phyloP scores from a whole-genome alignment of 1,140 invertebrate genomes.

The Drosophila neocordata region DNA sequence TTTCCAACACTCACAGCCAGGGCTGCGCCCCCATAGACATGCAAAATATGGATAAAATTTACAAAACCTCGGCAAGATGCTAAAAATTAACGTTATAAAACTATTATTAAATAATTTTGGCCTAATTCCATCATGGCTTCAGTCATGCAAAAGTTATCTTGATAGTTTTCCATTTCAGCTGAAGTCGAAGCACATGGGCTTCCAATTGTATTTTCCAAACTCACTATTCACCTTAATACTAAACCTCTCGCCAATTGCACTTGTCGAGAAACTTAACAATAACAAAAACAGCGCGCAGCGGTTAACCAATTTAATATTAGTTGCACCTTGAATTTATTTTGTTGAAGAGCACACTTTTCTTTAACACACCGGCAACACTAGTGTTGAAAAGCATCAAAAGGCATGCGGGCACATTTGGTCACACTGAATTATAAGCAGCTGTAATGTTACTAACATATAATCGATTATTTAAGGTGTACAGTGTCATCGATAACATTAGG shows the following conservation, averaged over 20 bases:
- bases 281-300: not conserved
- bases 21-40: not conserved
- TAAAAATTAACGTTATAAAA: not conserved
- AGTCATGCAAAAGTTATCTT: not conserved
- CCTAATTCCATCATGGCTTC: not conserved
- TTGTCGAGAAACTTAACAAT: not conserved
- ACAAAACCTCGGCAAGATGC: not conserved
- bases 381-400: not conserved
- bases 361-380: conserved; percentile 14
- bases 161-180: not conserved
- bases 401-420: not conserved
- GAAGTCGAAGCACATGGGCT: not conserved
- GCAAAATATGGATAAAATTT: not conserved
- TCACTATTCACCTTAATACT: not conserved
- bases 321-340: conserved; percentile 1
- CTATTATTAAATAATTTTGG: not conserved
- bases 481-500: not conserved
- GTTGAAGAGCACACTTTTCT: conserved; percentile 11
- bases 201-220: not conserved
- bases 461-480: not conserved
- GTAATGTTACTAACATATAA: not conserved
- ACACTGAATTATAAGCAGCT: not conserved
- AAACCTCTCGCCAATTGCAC: not conserved
- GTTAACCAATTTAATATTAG: not conserved
- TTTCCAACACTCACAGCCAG: conserved; percentile 38